Conservation (phyloP, 2,888 invertebrate species). For the Amphipyra tragopoginis region DNA sequence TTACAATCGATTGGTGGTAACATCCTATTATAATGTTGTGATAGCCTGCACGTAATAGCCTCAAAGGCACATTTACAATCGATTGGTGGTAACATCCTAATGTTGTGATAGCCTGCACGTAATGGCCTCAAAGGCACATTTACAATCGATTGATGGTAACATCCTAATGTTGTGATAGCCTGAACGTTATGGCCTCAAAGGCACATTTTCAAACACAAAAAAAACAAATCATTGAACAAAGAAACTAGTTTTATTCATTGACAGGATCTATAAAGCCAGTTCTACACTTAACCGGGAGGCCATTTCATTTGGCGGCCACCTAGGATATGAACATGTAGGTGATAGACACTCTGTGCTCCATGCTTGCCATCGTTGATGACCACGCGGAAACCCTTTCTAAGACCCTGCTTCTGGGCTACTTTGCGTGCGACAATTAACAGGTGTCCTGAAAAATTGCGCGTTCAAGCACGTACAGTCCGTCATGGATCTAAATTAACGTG, state of each 20-base stretch:
- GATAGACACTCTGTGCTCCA: slow-evolving; percentile 98
- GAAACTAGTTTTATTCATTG: slow-evolving; percentile 14
- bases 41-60: too few relatives aligned
- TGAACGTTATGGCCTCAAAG: too few relatives aligned
- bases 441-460: slow-evolving; percentile 90
- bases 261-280: slow-evolving; percentile 8
- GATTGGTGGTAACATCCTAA: too few relatives aligned
- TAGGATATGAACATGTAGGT: slow-evolving; percentile 97
- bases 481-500: too few relatives aligned
- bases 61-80: too few relatives aligned
- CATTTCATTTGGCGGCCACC: slow-evolving; percentile 98
- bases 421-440: slow-evolving; percentile 95
- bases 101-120: too few relatives aligned
- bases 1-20: too few relatives aligned
- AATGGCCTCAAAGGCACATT: too few relatives aligned
- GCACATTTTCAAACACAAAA: not conserved
- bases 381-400: slow-evolving; percentile 95
- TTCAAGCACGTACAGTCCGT: too few relatives aligned
- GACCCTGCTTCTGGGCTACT: slow-evolving; percentile 93
- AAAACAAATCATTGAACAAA: slow-evolving; percentile 3
- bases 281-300: slow-evolving; percentile 96
- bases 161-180: too few relatives aligned
- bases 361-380: slow-evolving; percentile 98
- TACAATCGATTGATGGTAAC: too few relatives aligned
- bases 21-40: too few relatives aligned